Evolutionary conservation across 30 jellyfish, hydroid and myxozoan genomes (phyloP).

Genomic region (Turritopsis rubra): DNA sequence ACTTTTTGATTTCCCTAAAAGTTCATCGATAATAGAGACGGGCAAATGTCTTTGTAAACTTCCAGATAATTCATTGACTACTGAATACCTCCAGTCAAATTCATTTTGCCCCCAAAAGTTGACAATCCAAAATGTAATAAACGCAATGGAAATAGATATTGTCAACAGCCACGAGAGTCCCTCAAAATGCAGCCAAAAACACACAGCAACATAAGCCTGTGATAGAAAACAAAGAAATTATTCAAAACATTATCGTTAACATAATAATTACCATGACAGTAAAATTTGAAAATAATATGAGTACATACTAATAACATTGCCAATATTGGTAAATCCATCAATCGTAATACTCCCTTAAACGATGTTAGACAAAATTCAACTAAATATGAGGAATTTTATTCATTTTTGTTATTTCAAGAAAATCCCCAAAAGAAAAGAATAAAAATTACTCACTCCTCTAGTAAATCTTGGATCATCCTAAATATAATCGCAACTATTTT

Average conservation of each 20-base stretch:
- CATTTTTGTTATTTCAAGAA: too few species aligned
- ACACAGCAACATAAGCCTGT: constrained; percentile 53
- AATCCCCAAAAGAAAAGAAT: neutral
- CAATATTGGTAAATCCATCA: constrained; percentile 67
- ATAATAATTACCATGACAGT: neutral
- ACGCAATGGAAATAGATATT: constrained; percentile 27
- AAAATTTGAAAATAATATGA: neutral
- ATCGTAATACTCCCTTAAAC: constrained; percentile 46
- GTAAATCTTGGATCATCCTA: constrained; percentile 49
- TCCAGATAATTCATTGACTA: neutral
- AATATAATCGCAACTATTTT: too few species aligned
- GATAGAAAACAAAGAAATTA: neutral
- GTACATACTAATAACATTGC: constrained; percentile 34
- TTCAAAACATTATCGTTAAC: neutral
- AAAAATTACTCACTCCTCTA: constrained; percentile 29
- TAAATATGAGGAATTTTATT: neutral
- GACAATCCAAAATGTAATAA: constrained; percentile 62
- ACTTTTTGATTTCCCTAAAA: too few species aligned
- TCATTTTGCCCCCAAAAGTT: constrained; percentile 42
- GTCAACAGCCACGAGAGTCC: constrained; percentile 77
- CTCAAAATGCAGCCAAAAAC: constrained; percentile 61
- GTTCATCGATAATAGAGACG: too few species aligned
- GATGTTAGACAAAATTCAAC: neutral
- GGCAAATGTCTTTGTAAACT: too few species aligned
- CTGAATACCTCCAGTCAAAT: constrained; percentile 73